phyloP scores from a whole-genome alignment of 2,888 invertebrate species.

The Sabatieria punctata region DNA sequence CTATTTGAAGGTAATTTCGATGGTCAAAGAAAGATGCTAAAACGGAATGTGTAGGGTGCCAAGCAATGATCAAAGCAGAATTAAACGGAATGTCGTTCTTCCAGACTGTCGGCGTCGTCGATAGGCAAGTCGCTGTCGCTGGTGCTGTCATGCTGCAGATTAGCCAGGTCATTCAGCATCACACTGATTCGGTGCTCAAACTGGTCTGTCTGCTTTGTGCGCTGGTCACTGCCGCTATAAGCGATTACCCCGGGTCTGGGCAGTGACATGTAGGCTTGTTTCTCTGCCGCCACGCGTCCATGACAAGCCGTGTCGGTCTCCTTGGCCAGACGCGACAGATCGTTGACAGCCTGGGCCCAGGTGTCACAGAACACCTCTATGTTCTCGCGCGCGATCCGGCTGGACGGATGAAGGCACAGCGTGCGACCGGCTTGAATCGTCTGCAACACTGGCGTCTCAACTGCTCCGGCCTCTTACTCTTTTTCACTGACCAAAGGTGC shows the following conservation, averaged over 20 bases:
- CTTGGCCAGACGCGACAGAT: constrained; percentile 46
- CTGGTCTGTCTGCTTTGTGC: no score
- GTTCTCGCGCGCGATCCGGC: constrained; percentile 90
- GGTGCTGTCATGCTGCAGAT: no score
- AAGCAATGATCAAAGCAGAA: no score
- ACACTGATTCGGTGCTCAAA: constrained; percentile 24
- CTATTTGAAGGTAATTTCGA: no score
- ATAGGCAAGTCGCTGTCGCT: no score
- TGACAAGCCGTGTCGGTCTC: constrained; percentile 28
- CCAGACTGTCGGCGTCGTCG: no score
- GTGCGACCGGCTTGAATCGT: constrained; percentile 81
- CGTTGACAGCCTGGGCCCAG: constrained; percentile 59
- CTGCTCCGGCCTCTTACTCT: no score
- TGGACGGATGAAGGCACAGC: constrained; percentile 70
- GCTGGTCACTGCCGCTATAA: no score
- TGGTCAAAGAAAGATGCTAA: no score
- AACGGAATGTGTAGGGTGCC: no score
- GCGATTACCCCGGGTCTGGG: constrained; percentile 83
- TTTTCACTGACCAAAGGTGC: constrained; percentile 68
- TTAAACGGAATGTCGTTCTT: no score
- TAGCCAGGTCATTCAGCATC: constrained; percentile 24
- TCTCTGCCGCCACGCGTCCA: constrained; percentile 39
- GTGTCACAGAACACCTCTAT: constrained; percentile 47
- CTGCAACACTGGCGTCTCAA: no score
- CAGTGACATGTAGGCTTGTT: constrained; percentile 74